Evolutionary conservation across 2,888 invertebrate species (phyloP).

Genomic region (Agrochola circellaris): DNA sequence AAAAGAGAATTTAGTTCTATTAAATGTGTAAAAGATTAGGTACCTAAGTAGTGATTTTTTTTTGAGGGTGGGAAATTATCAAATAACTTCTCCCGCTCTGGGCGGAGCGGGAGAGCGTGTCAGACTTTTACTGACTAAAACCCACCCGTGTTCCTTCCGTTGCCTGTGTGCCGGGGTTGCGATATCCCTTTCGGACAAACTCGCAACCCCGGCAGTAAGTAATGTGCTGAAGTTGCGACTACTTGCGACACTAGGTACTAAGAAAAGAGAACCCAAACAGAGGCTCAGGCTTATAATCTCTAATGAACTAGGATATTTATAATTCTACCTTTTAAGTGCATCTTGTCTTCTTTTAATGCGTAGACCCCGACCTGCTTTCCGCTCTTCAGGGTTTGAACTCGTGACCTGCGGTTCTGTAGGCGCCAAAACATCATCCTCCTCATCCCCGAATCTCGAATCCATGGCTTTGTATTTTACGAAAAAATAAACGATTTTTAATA

Average conservation of each 20-base stretch:
- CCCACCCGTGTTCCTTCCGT: too few relatives aligned
- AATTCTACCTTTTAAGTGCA: slow-evolving; percentile 89
- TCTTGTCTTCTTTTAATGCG: slow-evolving; percentile 92
- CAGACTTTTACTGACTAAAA: too few relatives aligned
- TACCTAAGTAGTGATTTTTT: too few relatives aligned
- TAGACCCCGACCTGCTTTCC: slow-evolving; percentile 93
- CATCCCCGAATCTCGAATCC: slow-evolving; percentile 79
- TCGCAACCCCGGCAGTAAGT: too few relatives aligned
- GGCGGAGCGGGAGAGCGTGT: too few relatives aligned
- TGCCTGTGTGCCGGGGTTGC: too few relatives aligned
- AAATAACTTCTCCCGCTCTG: too few relatives aligned
- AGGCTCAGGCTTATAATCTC: background rate
- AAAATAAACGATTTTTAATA: slow-evolving; percentile 24
- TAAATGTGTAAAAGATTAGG: background rate
- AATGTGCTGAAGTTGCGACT: background rate
- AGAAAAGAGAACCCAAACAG: background rate
- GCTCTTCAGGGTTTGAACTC: slow-evolving; percentile 92
- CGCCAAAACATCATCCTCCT: slow-evolving; percentile 85
- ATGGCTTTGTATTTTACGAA: slow-evolving; percentile 60
- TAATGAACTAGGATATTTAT: background rate
- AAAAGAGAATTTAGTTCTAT: background rate
- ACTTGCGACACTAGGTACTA: background rate
- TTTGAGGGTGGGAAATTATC: too few relatives aligned
- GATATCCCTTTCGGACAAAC: too few relatives aligned
- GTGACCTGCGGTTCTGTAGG: slow-evolving; percentile 91